Base-by-base conservation (phyloP, 2,888 invertebrate species). In the Kryphioiulus occultus region DNA sequence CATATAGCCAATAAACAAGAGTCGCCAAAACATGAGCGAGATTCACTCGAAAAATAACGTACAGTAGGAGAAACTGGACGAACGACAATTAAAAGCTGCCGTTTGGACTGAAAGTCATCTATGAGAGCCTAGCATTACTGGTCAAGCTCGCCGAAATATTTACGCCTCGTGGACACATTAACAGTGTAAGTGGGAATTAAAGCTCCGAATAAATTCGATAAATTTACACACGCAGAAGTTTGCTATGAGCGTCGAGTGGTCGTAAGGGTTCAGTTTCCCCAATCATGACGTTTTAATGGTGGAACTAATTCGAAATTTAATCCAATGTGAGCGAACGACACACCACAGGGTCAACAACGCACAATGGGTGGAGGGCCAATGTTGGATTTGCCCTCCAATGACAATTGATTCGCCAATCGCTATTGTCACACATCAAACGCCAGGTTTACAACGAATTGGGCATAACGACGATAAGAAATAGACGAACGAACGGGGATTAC, bases 281-380 rank as follows among this genome's bases (percentile, higher is more conserved):
- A 78, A 22, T 78, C 78, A 78, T 30, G 78, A 78, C 30, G 30
- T 15, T 78, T 78, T 78, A 22, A 78, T 78, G 78, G 78, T 30
- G 30, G 15, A 78, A 78, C 26, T 78, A 26, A 30, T 78, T 78
- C 15, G 78, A 78, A 78, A 78, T 78, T 78, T 78, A 78, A 78
- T 78, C 78, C 78, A 30, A 78, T 3, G 78, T 0, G 26, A 26
- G 26, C 26, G n/a, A 53, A 19, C 19, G 53, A 53, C 53, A 9
- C 30, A 12, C n/a, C n/a, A 78, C 26, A 78, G 30, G 78, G 78
- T 30, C 26, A 1, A 26, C 26, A 68, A 68, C 22, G 26, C 12
- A 26, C 9, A 26, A 26, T 68, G 68, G 68, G 10, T 78, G 30
- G 78, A 10, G 78, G 30, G 30, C 78, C 78, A 78, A 30, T 12